Evolutionary conservation across 2,888 invertebrate species (phyloP).

Genomic region (Enoplolaimus lenunculus): DNA sequence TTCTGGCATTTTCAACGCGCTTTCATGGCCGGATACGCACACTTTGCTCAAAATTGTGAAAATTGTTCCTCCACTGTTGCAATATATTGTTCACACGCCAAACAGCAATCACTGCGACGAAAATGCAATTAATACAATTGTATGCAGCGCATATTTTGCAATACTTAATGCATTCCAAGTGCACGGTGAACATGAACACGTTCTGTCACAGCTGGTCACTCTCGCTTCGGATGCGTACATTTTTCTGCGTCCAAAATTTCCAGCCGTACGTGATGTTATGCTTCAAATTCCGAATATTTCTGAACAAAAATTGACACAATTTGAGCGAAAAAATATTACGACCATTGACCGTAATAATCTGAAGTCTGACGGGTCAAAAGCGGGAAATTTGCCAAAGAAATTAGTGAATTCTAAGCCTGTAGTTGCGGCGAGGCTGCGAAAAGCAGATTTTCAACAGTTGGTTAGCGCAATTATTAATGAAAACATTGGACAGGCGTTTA

Average conservation of each 20-base stretch:
- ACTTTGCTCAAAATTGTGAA: not conserved
- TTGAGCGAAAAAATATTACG: not conserved
- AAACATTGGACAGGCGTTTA: slow-evolving; percentile 8
- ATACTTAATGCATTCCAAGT: not conserved
- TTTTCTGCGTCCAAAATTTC: not conserved
- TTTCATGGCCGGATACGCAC: not conserved
- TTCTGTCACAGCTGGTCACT: not conserved
- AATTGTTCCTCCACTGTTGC: not conserved
- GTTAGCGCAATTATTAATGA: not conserved
- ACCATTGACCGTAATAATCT: too few relatives aligned
- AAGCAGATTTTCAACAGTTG: not conserved
- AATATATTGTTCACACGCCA: not conserved
- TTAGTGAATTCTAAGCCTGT: too few relatives aligned
- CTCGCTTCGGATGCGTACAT: slow-evolving; percentile 4
- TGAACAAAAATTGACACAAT: not conserved
- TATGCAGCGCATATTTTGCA: not conserved
- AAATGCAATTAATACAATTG: too few relatives aligned
- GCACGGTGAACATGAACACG: slow-evolving; percentile 12
- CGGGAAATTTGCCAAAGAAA: too few relatives aligned
- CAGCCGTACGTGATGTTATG: not conserved
- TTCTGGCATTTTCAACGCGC: not conserved
- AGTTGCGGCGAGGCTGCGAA: not conserved
- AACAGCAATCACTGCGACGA: not conserved
- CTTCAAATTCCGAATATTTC: slow-evolving; percentile 2
- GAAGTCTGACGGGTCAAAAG: too few relatives aligned